Base-by-base conservation (phyloP, 2,113 vertebrate genomes). In the Nerophis lumbriciformis region DNA sequence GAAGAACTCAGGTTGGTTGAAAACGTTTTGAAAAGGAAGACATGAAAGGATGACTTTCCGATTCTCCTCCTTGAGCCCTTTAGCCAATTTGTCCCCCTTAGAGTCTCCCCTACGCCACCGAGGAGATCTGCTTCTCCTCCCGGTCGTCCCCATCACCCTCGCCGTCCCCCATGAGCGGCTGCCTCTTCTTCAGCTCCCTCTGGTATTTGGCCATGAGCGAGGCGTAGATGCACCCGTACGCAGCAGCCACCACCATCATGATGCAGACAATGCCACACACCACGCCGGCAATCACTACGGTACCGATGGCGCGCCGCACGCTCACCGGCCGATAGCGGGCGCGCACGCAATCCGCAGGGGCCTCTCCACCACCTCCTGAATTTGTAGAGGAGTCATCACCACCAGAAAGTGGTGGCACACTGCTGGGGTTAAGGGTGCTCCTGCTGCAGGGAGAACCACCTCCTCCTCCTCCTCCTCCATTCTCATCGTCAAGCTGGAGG, bases 191-290 rank as follows among this genome's bases (percentile, higher is more conserved):
- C 73, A 98, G 89, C 92, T 99, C 97, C 35, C 95, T 88, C 83
- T 99, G 97, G 85, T 98, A 98, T 79, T 95, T 98, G 77, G 97
- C 96, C 97, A 99, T 99, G 57, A 99, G 93, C 38, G 96, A 98
- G 67, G 97, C 97, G 0, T 99, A 99, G 86, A 99, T 97, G 82
- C 97, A 99, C 8, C 97, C 97, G 0, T 99, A 99, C 28, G 95
- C 94, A 0, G 96, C 96, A 0, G 96, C 96, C 13, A 95, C 97
- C 14, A 99, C 95, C 97, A 99, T 99, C 97, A 99, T 99, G 79
- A 99, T 94, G 78, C 96, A 99, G 7, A 99, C 96, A 0, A 99
- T 93, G 59, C 97, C 95, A 0, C 97, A 99, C 52, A 99, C 95
- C 12, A 99, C 96, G 0, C 95, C 96, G 0, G 95, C 95, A 0